Percentiles rank a stretch among this genome's conserved stretches.
Conservation (phyloP, 2,113 vertebrate species). For the Salminus brasiliensis region DNA sequence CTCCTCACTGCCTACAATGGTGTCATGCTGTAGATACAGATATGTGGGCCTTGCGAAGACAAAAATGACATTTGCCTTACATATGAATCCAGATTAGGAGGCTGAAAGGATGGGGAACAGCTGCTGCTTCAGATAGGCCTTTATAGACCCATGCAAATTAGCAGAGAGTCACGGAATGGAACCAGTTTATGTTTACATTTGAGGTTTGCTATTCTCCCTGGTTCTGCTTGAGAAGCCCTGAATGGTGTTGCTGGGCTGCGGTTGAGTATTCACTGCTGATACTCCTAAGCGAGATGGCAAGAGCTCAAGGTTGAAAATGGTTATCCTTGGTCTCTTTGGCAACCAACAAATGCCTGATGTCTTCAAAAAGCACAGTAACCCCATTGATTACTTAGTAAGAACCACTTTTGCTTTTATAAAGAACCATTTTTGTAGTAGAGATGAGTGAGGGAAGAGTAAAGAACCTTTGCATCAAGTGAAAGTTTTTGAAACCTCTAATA, state of each 20-base stretch:
- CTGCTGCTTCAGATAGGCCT: slow-evolving; percentile 66
- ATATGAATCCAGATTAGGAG: slow-evolving; percentile 59
- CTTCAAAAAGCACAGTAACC: background rate
- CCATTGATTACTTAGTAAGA: too few relatives aligned
- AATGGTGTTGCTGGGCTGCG: slow-evolving; percentile 34
- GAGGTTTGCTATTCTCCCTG: slow-evolving; percentile 5
- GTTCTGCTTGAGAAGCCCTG: background rate
- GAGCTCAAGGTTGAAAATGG: background rate
- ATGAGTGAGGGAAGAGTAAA: too few relatives aligned
- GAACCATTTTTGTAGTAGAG: too few relatives aligned
- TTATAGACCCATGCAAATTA: slow-evolving; percentile 61
- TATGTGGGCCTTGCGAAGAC: background rate
- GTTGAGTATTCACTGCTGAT: slow-evolving; percentile 11
- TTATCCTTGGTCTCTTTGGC: background rate
- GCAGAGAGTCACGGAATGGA: slow-evolving; percentile 40
- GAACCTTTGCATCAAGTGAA: too few relatives aligned
- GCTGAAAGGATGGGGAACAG: slow-evolving; percentile 46
- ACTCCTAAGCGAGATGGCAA: background rate
- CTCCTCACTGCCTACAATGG: slow-evolving; percentile 40
- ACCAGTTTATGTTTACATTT: slow-evolving; percentile 31
- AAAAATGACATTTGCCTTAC: slow-evolving; percentile 70
- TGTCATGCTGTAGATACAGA: slow-evolving; percentile 50
- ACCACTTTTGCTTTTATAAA: too few relatives aligned
- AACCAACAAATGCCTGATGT: background rate
- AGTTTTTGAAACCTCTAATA: too few relatives aligned